Evolutionary conservation across 2,113 vertebrate species (phyloP).

Genomic region (Lathamus discolor): DNA sequence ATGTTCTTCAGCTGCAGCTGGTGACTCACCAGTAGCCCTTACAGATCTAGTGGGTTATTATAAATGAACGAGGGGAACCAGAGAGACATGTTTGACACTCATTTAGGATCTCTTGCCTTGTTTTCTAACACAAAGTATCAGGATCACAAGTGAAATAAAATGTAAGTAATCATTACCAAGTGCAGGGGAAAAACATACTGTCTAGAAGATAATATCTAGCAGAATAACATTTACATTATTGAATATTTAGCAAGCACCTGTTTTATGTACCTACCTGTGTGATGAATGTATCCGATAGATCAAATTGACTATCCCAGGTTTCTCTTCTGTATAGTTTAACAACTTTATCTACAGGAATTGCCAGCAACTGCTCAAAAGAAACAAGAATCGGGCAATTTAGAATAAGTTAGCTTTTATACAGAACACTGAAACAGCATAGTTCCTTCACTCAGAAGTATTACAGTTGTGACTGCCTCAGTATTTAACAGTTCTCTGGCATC

Average conservation of each 20-base stretch:
- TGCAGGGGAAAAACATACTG: not conserved
- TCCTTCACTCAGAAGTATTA: not conserved
- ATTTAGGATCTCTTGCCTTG: not conserved
- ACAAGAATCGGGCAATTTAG: not conserved
- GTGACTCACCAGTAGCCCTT: not conserved
- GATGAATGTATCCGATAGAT: conserved; percentile 82
- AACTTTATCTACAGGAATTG: conserved; percentile 87
- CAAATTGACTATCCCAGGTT: conserved; percentile 79
- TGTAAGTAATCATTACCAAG: not conserved
- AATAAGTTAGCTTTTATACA: not conserved
- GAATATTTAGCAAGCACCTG: not conserved
- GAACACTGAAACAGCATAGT: not conserved
- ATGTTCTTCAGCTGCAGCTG: not conserved
- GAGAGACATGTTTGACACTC: not conserved
- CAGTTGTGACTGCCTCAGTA: not conserved
- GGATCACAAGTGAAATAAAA: not conserved
- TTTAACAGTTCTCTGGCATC: not conserved
- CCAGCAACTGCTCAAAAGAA: conserved; percentile 80
- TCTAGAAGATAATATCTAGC: not conserved
- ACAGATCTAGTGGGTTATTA: not conserved
- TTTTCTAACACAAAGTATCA: not conserved
- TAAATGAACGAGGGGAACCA: not conserved
- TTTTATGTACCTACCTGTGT: conserved; percentile 77
- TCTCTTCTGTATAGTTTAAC: conserved; percentile 88
- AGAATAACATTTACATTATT: not conserved